A percentile compares a stretch with the other conserved stretches of the same genome.
Conservation (phyloP, 2,888 invertebrate genomes). For the Malacosoma neustria region DNA sequence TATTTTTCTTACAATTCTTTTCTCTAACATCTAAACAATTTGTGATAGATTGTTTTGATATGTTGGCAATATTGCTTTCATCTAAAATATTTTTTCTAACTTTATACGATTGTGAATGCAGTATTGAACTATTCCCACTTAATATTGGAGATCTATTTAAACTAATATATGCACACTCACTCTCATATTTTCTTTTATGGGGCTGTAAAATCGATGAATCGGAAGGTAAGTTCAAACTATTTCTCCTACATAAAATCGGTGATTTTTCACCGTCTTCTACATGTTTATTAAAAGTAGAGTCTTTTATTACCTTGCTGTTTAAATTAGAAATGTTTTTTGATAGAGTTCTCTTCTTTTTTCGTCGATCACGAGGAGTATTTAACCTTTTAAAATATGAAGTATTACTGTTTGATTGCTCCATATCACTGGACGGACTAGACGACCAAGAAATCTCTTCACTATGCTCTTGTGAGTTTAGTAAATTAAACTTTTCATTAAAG, state of each 20-base stretch:
- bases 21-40: slow-evolving; percentile 2
- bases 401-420: slow-evolving; percentile 27
- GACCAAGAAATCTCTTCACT: slow-evolving; percentile 54
- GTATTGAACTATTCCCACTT: slow-evolving; percentile 33
- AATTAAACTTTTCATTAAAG: slow-evolving; percentile 40
- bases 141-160: slow-evolving; percentile 4
- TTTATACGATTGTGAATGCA: slow-evolving; percentile 28
- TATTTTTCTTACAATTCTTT: slow-evolving; percentile 2
- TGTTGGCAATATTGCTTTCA: too few relatives aligned
- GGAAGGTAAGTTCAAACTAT: slow-evolving; percentile 3
- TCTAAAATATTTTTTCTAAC: slow-evolving; percentile 42
- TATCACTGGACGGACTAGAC: slow-evolving; percentile 51
- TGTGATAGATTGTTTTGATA: too few relatives aligned
- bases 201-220: slow-evolving; percentile 26
- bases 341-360: slow-evolving; percentile 43
- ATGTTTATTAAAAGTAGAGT: slow-evolving; percentile 15
- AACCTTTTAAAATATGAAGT: slow-evolving; percentile 15
- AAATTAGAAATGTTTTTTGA: slow-evolving; percentile 40
- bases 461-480: slow-evolving; percentile 48
- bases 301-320: slow-evolving; percentile 34
- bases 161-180: background rate
- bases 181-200: slow-evolving; percentile 12
- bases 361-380: slow-evolving; percentile 24
- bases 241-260: slow-evolving; percentile 21
- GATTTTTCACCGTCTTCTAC: slow-evolving; percentile 18